Evolutionary conservation across 2,113 vertebrate genomes (phyloP).

Genomic region (Chinchilla lanigera): DNA sequence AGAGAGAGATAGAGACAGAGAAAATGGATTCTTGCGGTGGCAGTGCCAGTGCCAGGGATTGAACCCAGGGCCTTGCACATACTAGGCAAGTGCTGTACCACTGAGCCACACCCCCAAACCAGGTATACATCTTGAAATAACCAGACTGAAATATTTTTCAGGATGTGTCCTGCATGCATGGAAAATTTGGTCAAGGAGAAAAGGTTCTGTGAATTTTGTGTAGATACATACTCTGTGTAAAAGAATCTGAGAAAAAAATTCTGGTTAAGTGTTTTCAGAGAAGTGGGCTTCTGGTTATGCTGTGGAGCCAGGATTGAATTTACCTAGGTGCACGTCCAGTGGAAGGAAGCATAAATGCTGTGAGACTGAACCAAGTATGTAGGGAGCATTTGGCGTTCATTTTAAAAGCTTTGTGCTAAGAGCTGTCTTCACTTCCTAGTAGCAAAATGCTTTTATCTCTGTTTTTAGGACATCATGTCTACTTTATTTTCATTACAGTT

Average conservation of each 20-base stretch:
- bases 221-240: not conserved
- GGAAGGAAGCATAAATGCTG: not conserved
- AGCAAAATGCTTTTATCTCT: constrained; percentile 42
- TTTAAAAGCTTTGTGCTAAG: not conserved
- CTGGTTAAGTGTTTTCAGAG: not conserved
- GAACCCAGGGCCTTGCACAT: not conserved
- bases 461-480: not conserved
- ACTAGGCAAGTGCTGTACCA: not conserved
- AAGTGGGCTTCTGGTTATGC: not conserved
- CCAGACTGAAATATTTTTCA: not conserved
- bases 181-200: not conserved
- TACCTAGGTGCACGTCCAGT: not conserved
- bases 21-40: not conserved
- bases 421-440: not conserved
- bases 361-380: not conserved
- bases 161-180: not conserved
- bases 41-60: not conserved
- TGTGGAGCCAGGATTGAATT: not conserved
- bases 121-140: not conserved
- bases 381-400: not conserved
- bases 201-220: not conserved
- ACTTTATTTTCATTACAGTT: not conserved
- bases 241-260: not conserved
- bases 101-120: not conserved
- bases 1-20: not conserved